phyloP scores from a whole-genome alignment of 2,113 vertebrate genomes.

The Dermatemys mawii region DNA sequence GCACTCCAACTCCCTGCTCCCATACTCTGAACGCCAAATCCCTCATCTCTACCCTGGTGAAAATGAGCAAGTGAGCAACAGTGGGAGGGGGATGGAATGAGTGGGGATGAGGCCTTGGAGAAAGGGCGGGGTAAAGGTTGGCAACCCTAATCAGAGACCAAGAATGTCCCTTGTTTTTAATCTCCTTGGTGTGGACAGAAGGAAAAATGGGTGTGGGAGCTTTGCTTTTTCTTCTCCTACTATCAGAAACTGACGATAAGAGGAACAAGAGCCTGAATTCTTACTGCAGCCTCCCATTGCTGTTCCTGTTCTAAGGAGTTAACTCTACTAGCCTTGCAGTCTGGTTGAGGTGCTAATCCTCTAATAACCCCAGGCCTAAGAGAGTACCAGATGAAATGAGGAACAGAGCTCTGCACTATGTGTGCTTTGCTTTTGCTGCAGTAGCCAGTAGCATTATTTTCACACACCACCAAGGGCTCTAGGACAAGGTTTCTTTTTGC shows the following conservation, averaged over 20 bases:
- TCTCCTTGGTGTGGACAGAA: not conserved
- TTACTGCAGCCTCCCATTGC: not conserved
- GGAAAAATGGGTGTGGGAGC: not conserved
- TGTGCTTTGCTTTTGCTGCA: not conserved
- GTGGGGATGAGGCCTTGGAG: too few relatives aligned
- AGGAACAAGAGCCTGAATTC: not conserved
- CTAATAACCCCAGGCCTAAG: not conserved
- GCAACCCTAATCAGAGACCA: too few relatives aligned
- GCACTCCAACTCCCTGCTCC: too few relatives aligned
- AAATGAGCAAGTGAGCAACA: too few relatives aligned
- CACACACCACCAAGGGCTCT: accelerated
- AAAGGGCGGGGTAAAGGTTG: too few relatives aligned
- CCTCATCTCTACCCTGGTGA: too few relatives aligned
- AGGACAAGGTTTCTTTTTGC: not conserved
- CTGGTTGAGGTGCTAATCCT: not conserved
- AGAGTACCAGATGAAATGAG: not conserved
- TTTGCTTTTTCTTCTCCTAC: not conserved
- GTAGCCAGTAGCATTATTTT: accelerated
- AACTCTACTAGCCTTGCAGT: accelerated
- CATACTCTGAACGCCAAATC: too few relatives aligned
- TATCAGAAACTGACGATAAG: accelerated
- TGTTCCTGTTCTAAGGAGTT: not conserved
- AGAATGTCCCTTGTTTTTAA: too few relatives aligned
- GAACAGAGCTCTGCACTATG: not conserved
- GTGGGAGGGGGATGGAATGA: too few relatives aligned